Percentiles rank a stretch among this genome's conserved stretches.
phyloP scores from a whole-genome alignment of 1,140 invertebrate genomes.

The Trachelipus rathkii region DNA sequence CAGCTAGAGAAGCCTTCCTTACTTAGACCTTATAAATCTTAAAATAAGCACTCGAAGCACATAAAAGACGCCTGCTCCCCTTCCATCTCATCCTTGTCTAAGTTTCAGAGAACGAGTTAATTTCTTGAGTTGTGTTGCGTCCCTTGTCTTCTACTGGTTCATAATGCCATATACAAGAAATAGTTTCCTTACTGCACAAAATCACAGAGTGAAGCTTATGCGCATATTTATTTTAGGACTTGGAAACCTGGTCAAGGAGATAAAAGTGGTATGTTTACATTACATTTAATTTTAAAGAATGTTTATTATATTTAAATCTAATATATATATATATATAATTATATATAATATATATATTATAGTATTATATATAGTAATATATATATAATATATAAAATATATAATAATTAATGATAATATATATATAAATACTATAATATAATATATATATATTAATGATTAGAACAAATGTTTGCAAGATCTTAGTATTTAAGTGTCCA shows the following conservation, averaged over 20 bases:
- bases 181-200: background rate
- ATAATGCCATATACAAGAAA: background rate
- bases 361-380: too few species aligned
- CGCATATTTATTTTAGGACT: background rate
- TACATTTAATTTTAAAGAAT: too few species aligned
- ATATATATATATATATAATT: too few species aligned
- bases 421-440: too few species aligned
- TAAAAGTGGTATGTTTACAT: background rate
- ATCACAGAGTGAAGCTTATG: background rate
- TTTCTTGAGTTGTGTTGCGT: background rate
- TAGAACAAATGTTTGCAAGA: conserved; percentile 45
- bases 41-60: background rate
- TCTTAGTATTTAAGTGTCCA: conserved; percentile 37
- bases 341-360: too few species aligned
- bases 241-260: background rate
- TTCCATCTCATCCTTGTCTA: background rate
- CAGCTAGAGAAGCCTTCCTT: background rate
- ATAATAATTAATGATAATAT: too few species aligned
- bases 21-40: background rate
- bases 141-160: background rate
- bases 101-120: background rate
- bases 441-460: conserved; percentile 11
- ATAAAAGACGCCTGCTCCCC: background rate
- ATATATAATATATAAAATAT: too few species aligned
- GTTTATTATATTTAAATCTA: too few species aligned